Conservation (phyloP, 2,888 invertebrate species). For the Alitta virens region DNA sequence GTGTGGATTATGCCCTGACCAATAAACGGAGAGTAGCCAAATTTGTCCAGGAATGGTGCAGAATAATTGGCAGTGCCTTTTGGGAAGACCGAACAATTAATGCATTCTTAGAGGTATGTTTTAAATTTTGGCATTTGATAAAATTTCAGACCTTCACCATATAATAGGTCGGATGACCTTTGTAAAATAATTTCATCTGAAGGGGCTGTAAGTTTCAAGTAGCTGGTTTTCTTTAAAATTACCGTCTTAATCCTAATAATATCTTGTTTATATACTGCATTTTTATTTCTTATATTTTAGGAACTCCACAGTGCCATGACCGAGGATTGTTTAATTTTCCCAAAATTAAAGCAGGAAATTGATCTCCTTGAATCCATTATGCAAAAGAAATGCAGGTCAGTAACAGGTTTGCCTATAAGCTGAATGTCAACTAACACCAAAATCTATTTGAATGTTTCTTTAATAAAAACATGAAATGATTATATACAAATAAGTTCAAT, state of each 20-base stretch:
- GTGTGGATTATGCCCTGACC: conserved; percentile 44
- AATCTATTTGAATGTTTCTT: too few relatives aligned
- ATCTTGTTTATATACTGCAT: too few relatives aligned
- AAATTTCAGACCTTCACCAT: neutral
- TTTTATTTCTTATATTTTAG: conserved; percentile 49
- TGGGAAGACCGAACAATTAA: conserved; percentile 72
- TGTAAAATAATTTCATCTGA: too few relatives aligned
- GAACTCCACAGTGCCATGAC: conserved; percentile 72
- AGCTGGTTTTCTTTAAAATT: too few relatives aligned
- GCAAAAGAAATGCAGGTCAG: conserved; percentile 41
- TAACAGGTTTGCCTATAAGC: conserved; percentile 7
- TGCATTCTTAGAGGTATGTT: conserved; percentile 69
- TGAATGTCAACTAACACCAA: too few relatives aligned
- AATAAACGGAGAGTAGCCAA: conserved; percentile 75
- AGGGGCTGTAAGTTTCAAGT: too few relatives aligned
- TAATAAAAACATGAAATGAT: too few relatives aligned
- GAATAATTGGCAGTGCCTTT: conserved; percentile 71
- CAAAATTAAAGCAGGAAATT: conserved; percentile 66
- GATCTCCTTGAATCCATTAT: conserved; percentile 60
- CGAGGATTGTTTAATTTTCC: conserved; percentile 64
- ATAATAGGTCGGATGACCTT: too few relatives aligned
- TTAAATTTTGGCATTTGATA: neutral
- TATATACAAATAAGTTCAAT: too few relatives aligned
- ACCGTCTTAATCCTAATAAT: too few relatives aligned
- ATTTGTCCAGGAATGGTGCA: conserved; percentile 76